Evolutionary conservation across 2,888 invertebrate genomes (phyloP).

Genomic region (Anorthoa munda): DNA sequence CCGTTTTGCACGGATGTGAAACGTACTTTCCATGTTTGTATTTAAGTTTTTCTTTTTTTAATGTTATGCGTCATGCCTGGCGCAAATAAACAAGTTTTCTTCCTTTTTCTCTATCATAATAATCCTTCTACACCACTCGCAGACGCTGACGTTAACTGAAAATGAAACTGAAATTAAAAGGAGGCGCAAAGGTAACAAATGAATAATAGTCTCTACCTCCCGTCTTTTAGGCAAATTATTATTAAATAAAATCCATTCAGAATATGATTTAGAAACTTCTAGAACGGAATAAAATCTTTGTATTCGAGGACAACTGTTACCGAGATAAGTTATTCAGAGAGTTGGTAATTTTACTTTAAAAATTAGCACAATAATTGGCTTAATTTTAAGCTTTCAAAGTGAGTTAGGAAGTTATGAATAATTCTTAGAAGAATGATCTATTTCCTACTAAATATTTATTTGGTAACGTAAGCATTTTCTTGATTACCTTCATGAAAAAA

Average conservation of each 20-base stretch:
- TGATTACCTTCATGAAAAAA: neutral
- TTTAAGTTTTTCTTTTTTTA: no score
- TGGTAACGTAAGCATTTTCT: neutral
- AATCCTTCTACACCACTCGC: neutral
- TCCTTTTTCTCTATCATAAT: neutral
- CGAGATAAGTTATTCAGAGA: neutral
- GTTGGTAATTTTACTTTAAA: slow-evolving; percentile 33
- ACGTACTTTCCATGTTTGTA: no score
- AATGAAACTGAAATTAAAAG: neutral
- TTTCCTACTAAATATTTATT: slow-evolving; percentile 31
- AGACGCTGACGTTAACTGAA: neutral
- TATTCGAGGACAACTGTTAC: slow-evolving; percentile 14
- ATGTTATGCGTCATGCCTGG: no score
- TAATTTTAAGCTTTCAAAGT: slow-evolving; percentile 20
- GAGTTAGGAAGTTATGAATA: slow-evolving; percentile 28
- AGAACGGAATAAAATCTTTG: slow-evolving; percentile 9
- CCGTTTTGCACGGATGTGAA: no score
- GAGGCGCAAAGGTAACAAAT: slow-evolving; percentile 1
- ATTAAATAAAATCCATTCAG: neutral
- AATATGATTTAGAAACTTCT: slow-evolving; percentile 28
- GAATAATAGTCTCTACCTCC: neutral
- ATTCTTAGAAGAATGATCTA: slow-evolving; percentile 18
- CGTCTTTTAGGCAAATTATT: neutral
- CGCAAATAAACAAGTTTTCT: no score
- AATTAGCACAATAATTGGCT: slow-evolving; percentile 22